Conservation (phyloP, 1,140 invertebrate genomes). For the Bombus difficillimus region DNA sequence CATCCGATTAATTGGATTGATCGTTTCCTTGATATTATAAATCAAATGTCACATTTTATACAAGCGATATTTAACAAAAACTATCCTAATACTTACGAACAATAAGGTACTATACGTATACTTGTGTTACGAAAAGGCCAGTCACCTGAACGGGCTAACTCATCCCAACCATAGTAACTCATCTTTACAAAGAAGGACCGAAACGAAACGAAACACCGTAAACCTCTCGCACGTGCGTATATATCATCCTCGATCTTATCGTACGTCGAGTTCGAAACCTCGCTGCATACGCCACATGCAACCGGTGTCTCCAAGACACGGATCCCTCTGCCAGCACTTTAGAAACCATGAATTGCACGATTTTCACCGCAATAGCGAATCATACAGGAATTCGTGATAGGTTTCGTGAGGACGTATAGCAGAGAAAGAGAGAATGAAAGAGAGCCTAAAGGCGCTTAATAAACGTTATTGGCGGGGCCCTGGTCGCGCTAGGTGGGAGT, state of each 20-base stretch:
- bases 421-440: background rate
- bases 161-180: background rate
- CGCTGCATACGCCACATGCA: background rate
- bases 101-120: background rate
- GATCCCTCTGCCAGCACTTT: background rate
- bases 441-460: slow-evolving; percentile 68
- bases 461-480: slow-evolving; percentile 74
- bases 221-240: background rate
- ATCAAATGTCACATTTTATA: background rate
- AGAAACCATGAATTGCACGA: background rate
- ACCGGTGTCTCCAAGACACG: background rate
- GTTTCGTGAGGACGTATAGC: slow-evolving; percentile 22
- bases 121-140: background rate
- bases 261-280: background rate
- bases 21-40: background rate
- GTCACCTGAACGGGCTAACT: background rate
- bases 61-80: background rate
- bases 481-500: slow-evolving; percentile 75
- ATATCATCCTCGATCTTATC: slow-evolving; percentile 3
- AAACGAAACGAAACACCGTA: background rate
- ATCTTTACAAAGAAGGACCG: background rate
- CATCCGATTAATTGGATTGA: too few relatives aligned
- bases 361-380: slow-evolving; percentile 19
- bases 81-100: background rate
- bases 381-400: slow-evolving; percentile 2